Percentiles rank a stretch among this genome's conserved stretches.
Conservation (phyloP, 2,113 vertebrate species). For the Condylura cristata region DNA sequence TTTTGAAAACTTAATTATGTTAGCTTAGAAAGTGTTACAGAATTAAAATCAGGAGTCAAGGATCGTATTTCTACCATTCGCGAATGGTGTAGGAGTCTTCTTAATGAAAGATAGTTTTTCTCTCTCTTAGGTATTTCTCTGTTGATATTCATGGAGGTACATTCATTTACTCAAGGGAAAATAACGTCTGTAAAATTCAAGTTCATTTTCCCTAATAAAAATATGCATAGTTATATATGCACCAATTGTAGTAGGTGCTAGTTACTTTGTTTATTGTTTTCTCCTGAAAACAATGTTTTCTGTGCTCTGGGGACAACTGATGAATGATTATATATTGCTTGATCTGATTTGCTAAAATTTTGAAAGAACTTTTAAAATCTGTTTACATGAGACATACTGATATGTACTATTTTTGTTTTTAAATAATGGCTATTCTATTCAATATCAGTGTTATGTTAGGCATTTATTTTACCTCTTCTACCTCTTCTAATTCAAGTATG, state of each 20-base stretch:
- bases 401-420: neutral
- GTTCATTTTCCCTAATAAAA: neutral
- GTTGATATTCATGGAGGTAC: neutral
- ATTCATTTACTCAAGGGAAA: neutral
- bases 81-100: neutral
- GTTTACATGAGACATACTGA: neutral
- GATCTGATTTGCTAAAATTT: neutral
- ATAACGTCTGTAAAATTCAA: neutral
- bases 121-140: neutral
- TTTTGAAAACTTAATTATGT: constrained; percentile 19
- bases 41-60: constrained; percentile 27
- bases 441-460: neutral
- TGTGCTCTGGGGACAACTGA: neutral
- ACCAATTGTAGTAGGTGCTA: neutral
- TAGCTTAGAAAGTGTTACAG: neutral
- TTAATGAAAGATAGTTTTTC: neutral
- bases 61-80: neutral
- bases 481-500: neutral
- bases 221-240: neutral
- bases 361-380: neutral
- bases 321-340: neutral
- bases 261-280: neutral
- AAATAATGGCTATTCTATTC: neutral
- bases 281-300: neutral
- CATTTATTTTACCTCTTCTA: neutral